A percentile compares a stretch with the other conserved stretches of the same genome.
Conservation (phyloP, 2,113 vertebrate species). For the Poicephalus gulielmi region DNA sequence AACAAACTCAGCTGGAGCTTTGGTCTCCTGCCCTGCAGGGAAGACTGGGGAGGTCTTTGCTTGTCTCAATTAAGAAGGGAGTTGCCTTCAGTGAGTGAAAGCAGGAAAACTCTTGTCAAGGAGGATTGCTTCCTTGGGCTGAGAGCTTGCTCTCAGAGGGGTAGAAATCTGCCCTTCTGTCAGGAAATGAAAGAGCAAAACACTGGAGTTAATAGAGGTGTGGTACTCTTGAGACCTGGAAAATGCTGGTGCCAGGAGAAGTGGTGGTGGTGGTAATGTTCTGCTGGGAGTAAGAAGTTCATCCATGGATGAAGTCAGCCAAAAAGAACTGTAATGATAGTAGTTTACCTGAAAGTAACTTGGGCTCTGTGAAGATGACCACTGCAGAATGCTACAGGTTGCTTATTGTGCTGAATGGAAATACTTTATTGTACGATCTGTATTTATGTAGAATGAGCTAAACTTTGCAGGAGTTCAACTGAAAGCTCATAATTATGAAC, state of each 20-base stretch:
- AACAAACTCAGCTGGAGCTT: constrained; percentile 17
- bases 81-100: not conserved
- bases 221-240: not conserved
- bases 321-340: not conserved
- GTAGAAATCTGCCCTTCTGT: not conserved
- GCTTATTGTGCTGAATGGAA: not conserved
- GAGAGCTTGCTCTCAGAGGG: not conserved
- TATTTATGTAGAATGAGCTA: not conserved
- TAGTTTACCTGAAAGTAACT: not conserved
- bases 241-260: not conserved
- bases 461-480: not conserved
- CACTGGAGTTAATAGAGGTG: not conserved
- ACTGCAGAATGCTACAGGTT: not conserved
- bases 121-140: not conserved
- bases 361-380: not conserved
- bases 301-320: not conserved
- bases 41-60: constrained; percentile 14
- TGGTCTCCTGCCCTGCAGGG: not conserved
- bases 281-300: not conserved
- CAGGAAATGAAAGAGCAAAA: not conserved
- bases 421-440: not conserved
- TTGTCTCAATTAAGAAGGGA: not conserved
- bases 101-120: not conserved
- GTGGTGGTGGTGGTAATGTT: not conserved
- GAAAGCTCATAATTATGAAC: not conserved